Base-by-base conservation (phyloP, 2,888 invertebrate genomes). In the Lumbricus terrestris region DNA sequence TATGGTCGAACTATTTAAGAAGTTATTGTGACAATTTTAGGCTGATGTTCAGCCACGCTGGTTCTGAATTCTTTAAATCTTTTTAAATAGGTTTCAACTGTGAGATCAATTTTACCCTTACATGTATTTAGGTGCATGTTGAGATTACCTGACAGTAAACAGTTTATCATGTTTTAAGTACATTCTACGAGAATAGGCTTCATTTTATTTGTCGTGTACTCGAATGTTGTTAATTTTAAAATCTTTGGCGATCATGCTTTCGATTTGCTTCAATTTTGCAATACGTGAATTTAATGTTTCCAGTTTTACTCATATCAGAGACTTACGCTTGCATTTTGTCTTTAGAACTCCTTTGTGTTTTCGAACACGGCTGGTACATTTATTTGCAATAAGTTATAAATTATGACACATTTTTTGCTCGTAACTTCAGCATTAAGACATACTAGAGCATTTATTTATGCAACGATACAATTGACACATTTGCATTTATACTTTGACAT, bases 271-370 rank as follows among this genome's bases (percentile, higher is more conserved):
- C 29, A 11, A 69, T 69, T 69, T 69, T 69, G 69, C 69, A 69
- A 69, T 69, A 69, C 69, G n/a, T 69, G 69, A 69, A 69, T 69
- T 69, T 69, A 69, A 69, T 69, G 69, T 69, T 69, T n/a, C 69
- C 69, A 69, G 29, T n/a, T 69, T 69, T 69, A 69, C 69, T 29
- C 69, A n/a, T 69, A 69, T 69, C 29, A 29, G 29, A 69, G 69
- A 69, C 69, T 69, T 69, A 29, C n/a, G 13, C 29, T 69, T n/a
- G n/a, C 69, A n/a, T 69, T 69, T 69, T 29, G 69, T 69, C 11
- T 11, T 69, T 69, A 69, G 29, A 69, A 69, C 69, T 47, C n/a
- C n/a, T n/a, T n/a, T n/a, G n/a, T 47, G 23, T 47, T 20, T 18
- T 47, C 47, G 23, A 47, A 47, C 47, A 47, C 5, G 18, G 23